phyloP scores from a whole-genome alignment of 2,797 vertebrate genomes.

The Lacerta agilis region DNA sequence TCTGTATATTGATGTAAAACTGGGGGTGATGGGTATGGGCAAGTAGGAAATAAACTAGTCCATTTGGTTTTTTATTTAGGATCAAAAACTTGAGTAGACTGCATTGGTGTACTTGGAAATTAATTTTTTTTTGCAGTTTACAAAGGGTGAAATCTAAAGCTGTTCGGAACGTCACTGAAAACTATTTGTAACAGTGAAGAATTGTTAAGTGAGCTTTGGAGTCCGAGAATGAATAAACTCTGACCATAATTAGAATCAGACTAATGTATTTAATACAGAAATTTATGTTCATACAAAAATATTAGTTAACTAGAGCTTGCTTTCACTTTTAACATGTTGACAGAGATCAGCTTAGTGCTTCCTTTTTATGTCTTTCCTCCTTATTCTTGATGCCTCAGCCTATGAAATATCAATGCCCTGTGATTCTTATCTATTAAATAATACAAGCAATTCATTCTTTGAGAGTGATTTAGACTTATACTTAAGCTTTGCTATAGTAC shows the following conservation, averaged over 20 bases:
- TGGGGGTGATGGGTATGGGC: conserved; percentile 20
- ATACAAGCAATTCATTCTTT: not conserved
- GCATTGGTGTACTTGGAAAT: not conserved
- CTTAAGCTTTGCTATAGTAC: not conserved
- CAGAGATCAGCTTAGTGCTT: not conserved
- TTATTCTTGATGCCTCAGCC: not conserved
- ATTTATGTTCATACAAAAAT: not conserved
- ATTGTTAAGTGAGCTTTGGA: accelerated
- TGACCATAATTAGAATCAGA: not conserved
- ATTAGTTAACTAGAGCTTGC: not conserved
- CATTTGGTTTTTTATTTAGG: not conserved
- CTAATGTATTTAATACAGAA: not conserved
- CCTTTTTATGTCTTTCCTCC: not conserved
- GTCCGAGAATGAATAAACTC: not conserved
- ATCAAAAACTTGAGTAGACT: not conserved
- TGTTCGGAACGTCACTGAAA: not conserved
- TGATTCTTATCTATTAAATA: not conserved
- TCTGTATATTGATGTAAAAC: conserved; percentile 8
- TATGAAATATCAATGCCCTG: not conserved
- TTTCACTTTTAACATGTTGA: not conserved
- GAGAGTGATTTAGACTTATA: not conserved
- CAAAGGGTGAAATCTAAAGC: not conserved
- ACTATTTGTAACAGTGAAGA: not conserved
- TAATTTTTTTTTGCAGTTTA: not conserved
- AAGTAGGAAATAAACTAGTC: conserved; percentile 4